These are phyloP conservation scores for Dicycla oo DNA, from an alignment of 2,888 invertebrate species.

Conservation along the genomic window DNA sequence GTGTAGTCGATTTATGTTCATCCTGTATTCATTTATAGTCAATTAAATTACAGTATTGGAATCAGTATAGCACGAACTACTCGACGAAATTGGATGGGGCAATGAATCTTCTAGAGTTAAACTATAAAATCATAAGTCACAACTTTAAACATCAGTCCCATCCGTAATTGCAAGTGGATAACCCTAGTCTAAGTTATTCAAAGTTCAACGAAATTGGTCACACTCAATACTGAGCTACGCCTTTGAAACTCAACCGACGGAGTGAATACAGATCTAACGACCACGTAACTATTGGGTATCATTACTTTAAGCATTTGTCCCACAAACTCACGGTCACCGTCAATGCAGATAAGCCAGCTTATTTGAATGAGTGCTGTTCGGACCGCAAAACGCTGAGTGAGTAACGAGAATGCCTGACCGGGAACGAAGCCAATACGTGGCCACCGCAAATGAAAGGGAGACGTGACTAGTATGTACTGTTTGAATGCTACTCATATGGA, in stretches of 20 bases:
- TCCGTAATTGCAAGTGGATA: conserved; percentile 36
- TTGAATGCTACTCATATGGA: conserved; percentile 36
- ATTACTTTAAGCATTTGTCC: conserved; percentile 46
- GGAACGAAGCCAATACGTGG: conserved; percentile 65
- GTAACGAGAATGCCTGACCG: conserved; percentile 65
- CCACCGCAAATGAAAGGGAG: conserved; percentile 74
- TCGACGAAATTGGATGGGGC: background rate
- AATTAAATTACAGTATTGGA: conserved; percentile 32
- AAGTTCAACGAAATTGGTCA: conserved; percentile 38
- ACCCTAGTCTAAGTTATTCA: conserved; percentile 9
- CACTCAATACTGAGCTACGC: conserved; percentile 28
- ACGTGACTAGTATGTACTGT: conserved; percentile 70
- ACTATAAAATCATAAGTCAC: conserved; percentile 36
- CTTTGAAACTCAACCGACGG: conserved; percentile 33
- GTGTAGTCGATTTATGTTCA: conserved; percentile 17
- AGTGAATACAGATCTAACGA: conserved; percentile 43
- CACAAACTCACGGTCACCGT: conserved; percentile 50
- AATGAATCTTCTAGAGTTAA: conserved; percentile 19
- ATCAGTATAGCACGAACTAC: background rate
- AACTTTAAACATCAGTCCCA: conserved; percentile 39
- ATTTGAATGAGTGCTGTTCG: conserved; percentile 75
- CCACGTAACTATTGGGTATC: conserved; percentile 46
- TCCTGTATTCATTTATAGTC: conserved; percentile 17
- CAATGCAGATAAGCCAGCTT: conserved; percentile 71
- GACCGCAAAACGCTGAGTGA: conserved; percentile 74